Evolutionary conservation across 2,113 vertebrate genomes (phyloP).

Genomic region (Notothenia rossii): DNA sequence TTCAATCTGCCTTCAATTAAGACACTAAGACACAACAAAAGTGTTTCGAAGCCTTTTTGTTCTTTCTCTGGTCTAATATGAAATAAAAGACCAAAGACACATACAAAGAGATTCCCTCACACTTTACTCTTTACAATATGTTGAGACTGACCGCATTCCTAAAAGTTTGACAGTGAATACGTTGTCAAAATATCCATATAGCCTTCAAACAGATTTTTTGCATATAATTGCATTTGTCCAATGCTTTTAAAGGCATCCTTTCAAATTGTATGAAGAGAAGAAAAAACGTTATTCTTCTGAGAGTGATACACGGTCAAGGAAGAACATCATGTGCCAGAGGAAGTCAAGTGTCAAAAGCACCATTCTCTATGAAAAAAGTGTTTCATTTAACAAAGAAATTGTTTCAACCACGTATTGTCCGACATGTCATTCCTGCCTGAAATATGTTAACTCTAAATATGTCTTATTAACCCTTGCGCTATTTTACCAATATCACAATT

Average conservation of each 20-base stretch:
- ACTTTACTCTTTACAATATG: not conserved
- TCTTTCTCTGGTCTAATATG: not conserved
- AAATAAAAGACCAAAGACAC: not conserved
- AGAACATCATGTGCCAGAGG: not conserved
- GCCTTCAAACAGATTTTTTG: not conserved
- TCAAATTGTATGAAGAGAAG: not conserved
- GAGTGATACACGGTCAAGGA: not conserved
- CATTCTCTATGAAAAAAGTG: no score
- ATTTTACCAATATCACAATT: not conserved
- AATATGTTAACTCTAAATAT: not conserved
- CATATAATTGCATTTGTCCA: not conserved
- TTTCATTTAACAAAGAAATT: not conserved
- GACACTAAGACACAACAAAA: no score
- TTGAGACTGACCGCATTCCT: not conserved
- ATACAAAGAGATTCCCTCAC: not conserved
- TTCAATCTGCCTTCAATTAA: no score
- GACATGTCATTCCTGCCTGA: not conserved
- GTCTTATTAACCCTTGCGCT: not conserved
- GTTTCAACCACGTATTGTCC: no score
- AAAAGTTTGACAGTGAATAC: not conserved
- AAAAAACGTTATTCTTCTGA: no score
- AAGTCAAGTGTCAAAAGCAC: not conserved
- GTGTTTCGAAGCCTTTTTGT: no score
- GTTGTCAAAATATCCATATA: not conserved
- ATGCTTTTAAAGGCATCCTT: not conserved